These are phyloP conservation scores for Dioctria rufipes DNA, from an alignment of 2,888 invertebrate species.

Conservation along the genomic window DNA sequence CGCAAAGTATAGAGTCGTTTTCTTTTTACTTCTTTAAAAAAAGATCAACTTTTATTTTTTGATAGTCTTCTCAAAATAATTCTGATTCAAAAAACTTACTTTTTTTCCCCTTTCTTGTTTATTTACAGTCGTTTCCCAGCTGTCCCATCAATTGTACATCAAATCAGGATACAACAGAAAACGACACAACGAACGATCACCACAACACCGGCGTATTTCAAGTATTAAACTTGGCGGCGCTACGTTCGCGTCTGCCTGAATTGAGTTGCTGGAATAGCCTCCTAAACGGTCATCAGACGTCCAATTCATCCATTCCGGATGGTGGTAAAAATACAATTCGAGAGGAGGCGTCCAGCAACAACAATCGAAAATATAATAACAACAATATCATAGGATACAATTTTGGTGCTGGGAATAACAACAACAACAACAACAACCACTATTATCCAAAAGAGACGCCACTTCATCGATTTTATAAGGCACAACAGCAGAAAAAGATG, in stretches of 20 bases:
- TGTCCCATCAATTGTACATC: conserved; percentile 74
- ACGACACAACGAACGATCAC: conserved; percentile 58
- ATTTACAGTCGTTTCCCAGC: conserved; percentile 79
- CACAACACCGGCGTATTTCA: conserved; percentile 60
- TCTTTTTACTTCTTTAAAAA: too few relatives aligned
- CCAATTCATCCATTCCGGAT: conserved; percentile 31
- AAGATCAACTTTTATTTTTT: background rate
- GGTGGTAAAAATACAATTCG: conserved; percentile 4
- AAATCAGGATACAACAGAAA: conserved; percentile 60
- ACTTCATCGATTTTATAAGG: conserved; percentile 70
- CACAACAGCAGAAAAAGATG: conserved; percentile 74
- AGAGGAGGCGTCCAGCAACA: conserved; percentile 56
- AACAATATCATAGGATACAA: conserved; percentile 69
- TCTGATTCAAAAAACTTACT: background rate
- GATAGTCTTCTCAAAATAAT: background rate
- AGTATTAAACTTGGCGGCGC: conserved; percentile 61
- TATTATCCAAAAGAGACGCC: conserved; percentile 66
- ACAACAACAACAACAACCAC: conserved; percentile 38
- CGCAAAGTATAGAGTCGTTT: too few relatives aligned
- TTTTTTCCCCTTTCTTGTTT: conserved; percentile 57
- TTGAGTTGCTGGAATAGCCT: conserved; percentile 69
- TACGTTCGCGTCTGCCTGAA: conserved; percentile 80
- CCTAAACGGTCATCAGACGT: conserved; percentile 61
- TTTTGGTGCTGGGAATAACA: conserved; percentile 62
- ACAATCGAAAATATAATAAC: conserved; percentile 65